phyloP scores from a whole-genome alignment of 2,113 vertebrate genomes.

The Willisornis vidua region DNA sequence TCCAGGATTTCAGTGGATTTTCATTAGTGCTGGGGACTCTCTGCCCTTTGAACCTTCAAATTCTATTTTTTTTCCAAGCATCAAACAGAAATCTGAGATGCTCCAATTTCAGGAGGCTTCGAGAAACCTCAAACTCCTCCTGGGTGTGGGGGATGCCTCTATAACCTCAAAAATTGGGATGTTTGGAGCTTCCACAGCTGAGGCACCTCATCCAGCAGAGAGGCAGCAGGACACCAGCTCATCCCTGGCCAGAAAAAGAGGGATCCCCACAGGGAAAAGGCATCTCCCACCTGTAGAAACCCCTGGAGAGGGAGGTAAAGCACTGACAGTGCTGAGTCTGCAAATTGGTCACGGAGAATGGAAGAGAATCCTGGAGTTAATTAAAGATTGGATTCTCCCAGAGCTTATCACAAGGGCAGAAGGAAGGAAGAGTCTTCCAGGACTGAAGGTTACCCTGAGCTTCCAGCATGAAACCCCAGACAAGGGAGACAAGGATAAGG shows the following conservation, averaged over 20 bases:
- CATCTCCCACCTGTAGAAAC: neutral
- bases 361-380: neutral
- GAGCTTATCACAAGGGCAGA: neutral
- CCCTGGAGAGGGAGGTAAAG: rapidly evolving
- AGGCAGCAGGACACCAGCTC: neutral
- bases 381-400: neutral
- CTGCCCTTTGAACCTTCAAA: neutral
- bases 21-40: neutral
- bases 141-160: rapidly evolving
- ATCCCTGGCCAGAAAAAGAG: neutral
- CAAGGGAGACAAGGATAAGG: neutral
- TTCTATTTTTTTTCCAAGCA: neutral
- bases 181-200: neutral
- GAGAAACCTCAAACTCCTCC: neutral
- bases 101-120: neutral
- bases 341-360: neutral
- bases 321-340: neutral
- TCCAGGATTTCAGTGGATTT: neutral
- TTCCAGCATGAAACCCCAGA: neutral
- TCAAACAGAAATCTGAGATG: neutral
- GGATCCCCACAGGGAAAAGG: neutral
- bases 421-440: neutral
- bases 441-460: neutral
- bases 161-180: neutral
- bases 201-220: rapidly evolving